Evolutionary conservation across 1,140 invertebrate genomes (phyloP), one percentile per base, ranked within the genome.

Genomic region (Sycophaga agraensis): DNA sequence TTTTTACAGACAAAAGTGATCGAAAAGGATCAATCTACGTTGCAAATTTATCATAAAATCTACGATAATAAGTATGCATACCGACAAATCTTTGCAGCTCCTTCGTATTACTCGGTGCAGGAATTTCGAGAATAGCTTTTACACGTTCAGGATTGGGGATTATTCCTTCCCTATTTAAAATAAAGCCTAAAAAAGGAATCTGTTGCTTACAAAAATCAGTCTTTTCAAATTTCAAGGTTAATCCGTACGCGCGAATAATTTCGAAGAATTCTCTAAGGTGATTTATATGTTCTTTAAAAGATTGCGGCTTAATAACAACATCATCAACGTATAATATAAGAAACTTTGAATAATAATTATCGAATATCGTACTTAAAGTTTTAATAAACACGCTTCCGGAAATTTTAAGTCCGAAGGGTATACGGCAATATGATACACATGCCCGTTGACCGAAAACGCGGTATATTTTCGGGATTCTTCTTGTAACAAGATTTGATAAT

Each of bases 401-500:
- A 5, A 28, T 46, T 45, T 34, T 31, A 2, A 57, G 4, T 19
- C 55, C 55, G 17, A 46, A 57, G 3, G 55, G 55, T 12, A 57
- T 16, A 2, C 40, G 14, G n/a, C 55, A 34, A 57, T 34, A 46
- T 7, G 26, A 35, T 45, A 57, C n/a, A 16, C 8, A 2, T 34
- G 16, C 3, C 40, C 40, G 4, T 34, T 28, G 6, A 46, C 11
- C 2, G 35, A 6, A 22, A 57, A 57, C 7, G 55, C 55, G 4
- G 55, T 57, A 16, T 57, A 57, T 57, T 57, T 57, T 17, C 55
- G 40, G 4, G 26, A 35, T 2, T 46, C 14, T 16, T 57, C 17
- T 14, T 34, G 4, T 14, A 57, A 34, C 2, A 17, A n/a, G 17
- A 57, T n/a, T n/a, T n/a, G n/a, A n/a, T n/a, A n/a, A n/a, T n/a